Percentiles rank a stretch among this genome's conserved stretches.
Evolutionary conservation across 2,888 invertebrate genomes (phyloP).

Genomic region (Frankliniella intonsa): DNA sequence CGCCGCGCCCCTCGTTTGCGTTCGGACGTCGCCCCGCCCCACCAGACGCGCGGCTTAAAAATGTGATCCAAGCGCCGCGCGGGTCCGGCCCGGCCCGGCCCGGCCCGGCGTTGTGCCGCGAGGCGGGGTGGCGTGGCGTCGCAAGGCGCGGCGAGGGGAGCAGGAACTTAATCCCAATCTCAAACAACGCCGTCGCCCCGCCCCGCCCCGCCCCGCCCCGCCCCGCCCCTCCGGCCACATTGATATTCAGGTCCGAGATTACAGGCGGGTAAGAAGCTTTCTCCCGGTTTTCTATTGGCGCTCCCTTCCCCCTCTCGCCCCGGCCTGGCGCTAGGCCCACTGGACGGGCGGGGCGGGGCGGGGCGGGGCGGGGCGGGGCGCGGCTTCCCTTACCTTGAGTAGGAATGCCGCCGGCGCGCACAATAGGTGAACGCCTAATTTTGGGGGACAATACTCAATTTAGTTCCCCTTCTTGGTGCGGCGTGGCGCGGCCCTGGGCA

Average conservation of each 20-base stretch:
- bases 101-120: neutral
- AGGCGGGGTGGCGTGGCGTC: neutral
- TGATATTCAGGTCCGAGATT: conserved; percentile 10
- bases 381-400: neutral
- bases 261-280: conserved; percentile 16
- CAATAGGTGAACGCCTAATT: conserved; percentile 25
- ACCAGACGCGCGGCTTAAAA: neutral
- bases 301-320: neutral
- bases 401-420: conserved; percentile 3
- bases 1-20: no score
- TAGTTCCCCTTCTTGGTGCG: conserved; percentile 1
- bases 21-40: neutral
- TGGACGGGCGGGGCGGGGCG: neutral
- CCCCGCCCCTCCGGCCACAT: neutral
- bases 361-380: neutral
- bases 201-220: no score
- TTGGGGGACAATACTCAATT: conserved; percentile 25
- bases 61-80: neutral
- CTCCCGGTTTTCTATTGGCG: conserved; percentile 14
- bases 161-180: neutral
- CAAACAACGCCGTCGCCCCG: conserved; percentile 7
- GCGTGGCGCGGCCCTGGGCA: neutral
- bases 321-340: neutral
- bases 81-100: neutral
- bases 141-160: neutral